Conservation (phyloP, 2,797 vertebrate species). For the Gobionotothen gibberifrons region DNA sequence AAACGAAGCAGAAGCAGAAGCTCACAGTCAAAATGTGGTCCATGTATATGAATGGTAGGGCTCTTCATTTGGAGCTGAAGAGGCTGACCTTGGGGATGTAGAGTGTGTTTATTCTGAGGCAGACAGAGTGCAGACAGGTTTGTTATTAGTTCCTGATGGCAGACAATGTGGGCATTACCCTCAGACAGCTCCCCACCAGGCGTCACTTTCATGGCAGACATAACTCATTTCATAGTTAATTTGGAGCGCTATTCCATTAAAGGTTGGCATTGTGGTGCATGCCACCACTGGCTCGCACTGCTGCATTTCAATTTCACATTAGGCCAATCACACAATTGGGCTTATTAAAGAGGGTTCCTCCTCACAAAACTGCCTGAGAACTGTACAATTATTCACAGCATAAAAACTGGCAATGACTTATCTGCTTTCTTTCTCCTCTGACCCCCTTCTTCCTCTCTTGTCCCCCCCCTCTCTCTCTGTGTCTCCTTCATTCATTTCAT, state of each 20-base stretch:
- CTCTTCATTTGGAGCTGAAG: slow-evolving; percentile 14
- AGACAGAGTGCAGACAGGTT: slow-evolving; percentile 48
- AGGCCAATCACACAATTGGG: slow-evolving; percentile 81
- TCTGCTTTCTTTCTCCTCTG: slow-evolving; percentile 63
- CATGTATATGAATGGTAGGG: neutral
- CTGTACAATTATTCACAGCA: slow-evolving; percentile 77
- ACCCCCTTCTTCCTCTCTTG: slow-evolving; percentile 18
- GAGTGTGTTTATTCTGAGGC: slow-evolving; percentile 48
- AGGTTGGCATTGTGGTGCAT: slow-evolving; percentile 66
- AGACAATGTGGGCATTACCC: slow-evolving; percentile 55
- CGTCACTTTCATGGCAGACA: slow-evolving; percentile 69
- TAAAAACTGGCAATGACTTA: slow-evolving; percentile 76
- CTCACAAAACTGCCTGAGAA: slow-evolving; percentile 76
- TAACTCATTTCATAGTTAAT: slow-evolving; percentile 81
- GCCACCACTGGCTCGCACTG: slow-evolving; percentile 68
- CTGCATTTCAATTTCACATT: slow-evolving; percentile 85
- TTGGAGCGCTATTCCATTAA: slow-evolving; percentile 74
- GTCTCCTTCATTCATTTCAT: slow-evolving; percentile 72
- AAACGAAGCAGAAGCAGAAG: slow-evolving; percentile 4
- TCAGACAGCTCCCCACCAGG: slow-evolving; percentile 56
- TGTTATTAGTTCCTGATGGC: slow-evolving; percentile 62
- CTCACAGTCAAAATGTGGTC: neutral
- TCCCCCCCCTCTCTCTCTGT: slow-evolving; percentile 2
- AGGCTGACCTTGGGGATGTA: slow-evolving; percentile 41
- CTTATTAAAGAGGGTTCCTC: slow-evolving; percentile 80